Conservation (phyloP, 2,797 vertebrate genomes). For the Hemitrygon akajei region DNA sequence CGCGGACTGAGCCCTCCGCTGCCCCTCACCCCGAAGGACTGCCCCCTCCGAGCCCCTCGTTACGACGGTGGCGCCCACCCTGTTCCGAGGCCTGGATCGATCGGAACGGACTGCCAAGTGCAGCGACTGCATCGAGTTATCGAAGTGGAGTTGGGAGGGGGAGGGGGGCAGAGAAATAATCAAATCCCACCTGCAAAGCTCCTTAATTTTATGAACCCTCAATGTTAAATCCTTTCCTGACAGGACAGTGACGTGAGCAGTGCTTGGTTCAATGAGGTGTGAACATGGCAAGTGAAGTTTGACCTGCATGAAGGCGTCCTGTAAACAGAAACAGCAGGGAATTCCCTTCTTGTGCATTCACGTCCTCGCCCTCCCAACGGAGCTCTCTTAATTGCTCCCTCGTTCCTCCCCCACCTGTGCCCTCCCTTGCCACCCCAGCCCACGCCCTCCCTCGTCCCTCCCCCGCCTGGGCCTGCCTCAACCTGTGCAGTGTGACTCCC, state of each 20-base stretch:
- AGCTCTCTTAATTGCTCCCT: no score
- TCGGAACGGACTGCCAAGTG: background rate
- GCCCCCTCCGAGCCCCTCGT: background rate
- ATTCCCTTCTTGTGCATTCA: no score
- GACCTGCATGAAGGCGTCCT: background rate
- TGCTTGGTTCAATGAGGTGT: background rate
- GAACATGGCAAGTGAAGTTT: background rate
- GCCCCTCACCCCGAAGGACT: background rate
- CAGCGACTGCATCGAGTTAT: background rate
- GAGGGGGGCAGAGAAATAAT: background rate
- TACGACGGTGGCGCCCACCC: no score
- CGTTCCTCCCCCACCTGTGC: accelerated
- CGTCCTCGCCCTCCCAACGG: background rate
- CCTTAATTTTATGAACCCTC: no score
- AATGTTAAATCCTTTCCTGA: background rate
- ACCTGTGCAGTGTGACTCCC: no score
- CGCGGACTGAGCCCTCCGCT: slow-evolving; percentile 54
- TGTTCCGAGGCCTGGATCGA: no score
- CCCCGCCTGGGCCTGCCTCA: background rate
- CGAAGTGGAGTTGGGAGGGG: background rate
- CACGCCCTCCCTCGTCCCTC: background rate
- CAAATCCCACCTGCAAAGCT: no score
- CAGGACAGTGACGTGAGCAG: background rate
- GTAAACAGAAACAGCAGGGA: background rate
- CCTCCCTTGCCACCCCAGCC: background rate